Percentiles rank a stretch among this genome's conserved stretches.
phyloP scores from a whole-genome alignment of 2,113 vertebrate species.

The Hypocryptadius cinnamomeus region DNA sequence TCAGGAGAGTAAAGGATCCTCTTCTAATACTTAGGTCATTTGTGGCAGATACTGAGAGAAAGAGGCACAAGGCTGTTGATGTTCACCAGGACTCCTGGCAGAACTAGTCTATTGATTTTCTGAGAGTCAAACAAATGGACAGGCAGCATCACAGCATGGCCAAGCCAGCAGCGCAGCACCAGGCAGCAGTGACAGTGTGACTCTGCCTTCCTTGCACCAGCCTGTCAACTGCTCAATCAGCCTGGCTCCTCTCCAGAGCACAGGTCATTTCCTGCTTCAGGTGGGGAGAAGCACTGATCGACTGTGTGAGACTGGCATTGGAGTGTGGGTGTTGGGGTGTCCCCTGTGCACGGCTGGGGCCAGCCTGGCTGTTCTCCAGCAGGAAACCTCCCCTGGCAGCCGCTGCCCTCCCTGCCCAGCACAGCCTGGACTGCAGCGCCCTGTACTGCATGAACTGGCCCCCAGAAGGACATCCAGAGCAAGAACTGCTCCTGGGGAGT shows the following conservation, averaged over 20 bases:
- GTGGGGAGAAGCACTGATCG: background rate
- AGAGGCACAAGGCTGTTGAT: background rate
- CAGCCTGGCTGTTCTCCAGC: background rate
- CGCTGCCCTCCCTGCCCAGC: background rate
- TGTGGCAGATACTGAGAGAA: background rate
- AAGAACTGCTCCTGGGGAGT: background rate
- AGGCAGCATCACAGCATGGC: background rate
- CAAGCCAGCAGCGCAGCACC: background rate
- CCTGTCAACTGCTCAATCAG: background rate
- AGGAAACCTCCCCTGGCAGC: background rate
- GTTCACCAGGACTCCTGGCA: background rate
- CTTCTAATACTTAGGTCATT: background rate
- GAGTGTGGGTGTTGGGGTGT: rapidly evolving
- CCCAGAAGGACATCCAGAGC: background rate
- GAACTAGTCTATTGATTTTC: background rate
- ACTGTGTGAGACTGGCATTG: rapidly evolving
- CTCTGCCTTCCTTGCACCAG: background rate
- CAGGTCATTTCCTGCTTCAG: background rate
- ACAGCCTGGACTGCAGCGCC: background rate
- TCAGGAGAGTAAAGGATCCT: background rate
- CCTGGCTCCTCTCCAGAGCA: background rate
- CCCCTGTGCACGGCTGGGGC: background rate
- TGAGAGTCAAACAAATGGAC: background rate
- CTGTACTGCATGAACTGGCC: background rate
- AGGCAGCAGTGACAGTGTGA: background rate